Percentiles rank a stretch among this genome's conserved stretches.
Evolutionary conservation across 2,113 vertebrate genomes (phyloP).

Genomic region (Menura novaehollandiae): DNA sequence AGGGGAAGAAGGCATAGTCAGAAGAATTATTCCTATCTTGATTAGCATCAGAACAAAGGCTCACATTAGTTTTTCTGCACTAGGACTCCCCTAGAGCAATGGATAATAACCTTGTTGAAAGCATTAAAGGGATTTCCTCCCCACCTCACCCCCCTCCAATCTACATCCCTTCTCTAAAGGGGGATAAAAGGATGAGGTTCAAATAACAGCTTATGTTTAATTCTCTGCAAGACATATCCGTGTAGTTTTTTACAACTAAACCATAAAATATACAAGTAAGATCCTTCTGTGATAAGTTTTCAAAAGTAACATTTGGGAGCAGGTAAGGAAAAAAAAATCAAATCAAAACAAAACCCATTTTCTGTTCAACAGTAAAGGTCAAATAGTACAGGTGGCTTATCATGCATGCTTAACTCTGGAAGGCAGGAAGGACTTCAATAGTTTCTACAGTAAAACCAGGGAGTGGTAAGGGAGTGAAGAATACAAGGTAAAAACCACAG

Average conservation of each 20-base stretch:
- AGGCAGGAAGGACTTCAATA: neutral
- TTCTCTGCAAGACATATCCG: neutral
- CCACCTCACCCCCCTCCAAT: neutral
- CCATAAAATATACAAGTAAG: neutral
- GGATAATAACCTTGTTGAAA: constrained; percentile 4
- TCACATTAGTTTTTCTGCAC: neutral
- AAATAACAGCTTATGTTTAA: neutral
- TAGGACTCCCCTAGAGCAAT: neutral
- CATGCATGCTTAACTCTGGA: neutral
- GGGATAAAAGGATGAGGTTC: neutral
- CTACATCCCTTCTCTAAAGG: neutral
- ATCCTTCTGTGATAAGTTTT: neutral
- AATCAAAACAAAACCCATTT: neutral
- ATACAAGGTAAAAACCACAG: neutral
- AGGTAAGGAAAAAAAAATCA: neutral
- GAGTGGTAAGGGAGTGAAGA: neutral
- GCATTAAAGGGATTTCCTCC: neutral
- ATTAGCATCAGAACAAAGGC: constrained; percentile 43
- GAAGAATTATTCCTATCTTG: neutral
- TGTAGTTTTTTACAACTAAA: neutral
- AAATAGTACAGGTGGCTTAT: neutral
- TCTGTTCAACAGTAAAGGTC: neutral
- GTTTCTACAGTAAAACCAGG: neutral
- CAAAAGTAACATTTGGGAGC: neutral
- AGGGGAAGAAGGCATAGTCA: neutral